Evolutionary conservation across 2,113 vertebrate species (phyloP), one percentile per base, ranked within the genome.

Genomic region (Callochromis pleurospilus): DNA sequence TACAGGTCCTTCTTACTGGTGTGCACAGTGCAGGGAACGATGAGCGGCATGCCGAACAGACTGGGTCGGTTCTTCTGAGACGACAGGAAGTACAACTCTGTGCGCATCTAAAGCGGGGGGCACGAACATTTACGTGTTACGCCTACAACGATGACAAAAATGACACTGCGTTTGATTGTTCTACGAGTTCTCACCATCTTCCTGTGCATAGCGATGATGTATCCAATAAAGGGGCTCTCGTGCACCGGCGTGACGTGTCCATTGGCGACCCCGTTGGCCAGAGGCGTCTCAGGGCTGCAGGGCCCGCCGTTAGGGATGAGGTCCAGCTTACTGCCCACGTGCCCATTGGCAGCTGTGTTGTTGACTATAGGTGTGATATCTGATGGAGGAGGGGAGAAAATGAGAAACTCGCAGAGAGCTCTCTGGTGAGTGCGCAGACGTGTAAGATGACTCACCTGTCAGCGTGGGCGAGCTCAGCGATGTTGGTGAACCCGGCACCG

Each of bases 51-150:
- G 14, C 99, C 99, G 84, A 99, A 99, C 89, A 99, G 97, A 90
- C 98, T 99, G 31, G 99, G 98, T 1, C 99, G 96, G 84, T 99
- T 99, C 97, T 99, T 99, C 95, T 99, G 99, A 82, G 98, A 98
- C 0, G 99, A 99, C 70, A 99, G 97, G 93, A 99, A 99, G 93
- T 99, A 99, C 3, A 99, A 85, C 92, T 99, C 99, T 19, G 98
- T 97, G 77, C 99, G 96, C 98, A 99, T 99, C 99, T 99, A 88
- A 47, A 73, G 56, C 13, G 31, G 80, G 21, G 11, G 0, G 79
- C 4, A 54, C 58, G 58, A 14, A 90, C 21, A 88, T 6, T 6
- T 13, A 33, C 1, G 1, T 10, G 33, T 79, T 9, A 53, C 4
- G n/a, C 11, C 19, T 26, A 1, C 47, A 13, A 2, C 26, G 3